Conservation (phyloP, 2,113 vertebrate species). For the Zosterops pallidus region DNA sequence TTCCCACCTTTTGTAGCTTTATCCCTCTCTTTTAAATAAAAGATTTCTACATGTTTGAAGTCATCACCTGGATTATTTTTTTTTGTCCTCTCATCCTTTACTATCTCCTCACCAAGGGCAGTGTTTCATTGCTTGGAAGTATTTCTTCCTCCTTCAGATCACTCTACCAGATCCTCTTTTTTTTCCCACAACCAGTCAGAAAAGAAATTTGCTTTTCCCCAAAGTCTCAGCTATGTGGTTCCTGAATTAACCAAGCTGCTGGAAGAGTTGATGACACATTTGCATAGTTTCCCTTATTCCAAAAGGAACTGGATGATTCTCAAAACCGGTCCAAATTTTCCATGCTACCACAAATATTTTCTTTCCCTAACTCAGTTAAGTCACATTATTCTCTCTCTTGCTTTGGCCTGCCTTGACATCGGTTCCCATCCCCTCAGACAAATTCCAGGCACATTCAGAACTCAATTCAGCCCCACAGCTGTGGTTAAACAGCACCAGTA, state of each 20-base stretch:
- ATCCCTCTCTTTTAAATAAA: not conserved
- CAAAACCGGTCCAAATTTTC: not conserved
- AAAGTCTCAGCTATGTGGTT: not conserved
- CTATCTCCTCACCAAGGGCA: not conserved
- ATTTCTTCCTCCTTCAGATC: not conserved
- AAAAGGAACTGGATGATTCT: not conserved
- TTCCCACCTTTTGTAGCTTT: constrained; percentile 14
- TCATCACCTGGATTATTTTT: not conserved
- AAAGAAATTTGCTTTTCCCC: not conserved
- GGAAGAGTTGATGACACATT: not conserved
- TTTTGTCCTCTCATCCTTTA: not conserved
- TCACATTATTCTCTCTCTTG: not conserved
- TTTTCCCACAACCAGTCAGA: not conserved
- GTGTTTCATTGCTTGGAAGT: not conserved
- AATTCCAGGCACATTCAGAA: not conserved
- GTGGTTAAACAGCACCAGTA: not conserved
- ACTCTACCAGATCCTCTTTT: not conserved
- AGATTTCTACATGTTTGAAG: not conserved
- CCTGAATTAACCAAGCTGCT: not conserved
- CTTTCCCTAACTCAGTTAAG: not conserved
- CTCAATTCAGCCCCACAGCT: not conserved
- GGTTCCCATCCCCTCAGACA: not conserved
- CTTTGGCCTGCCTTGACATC: not conserved
- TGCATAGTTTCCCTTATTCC: not conserved
- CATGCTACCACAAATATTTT: not conserved